Base-by-base conservation (phyloP, 2,888 invertebrate genomes). In the Aphidius colemani region DNA sequence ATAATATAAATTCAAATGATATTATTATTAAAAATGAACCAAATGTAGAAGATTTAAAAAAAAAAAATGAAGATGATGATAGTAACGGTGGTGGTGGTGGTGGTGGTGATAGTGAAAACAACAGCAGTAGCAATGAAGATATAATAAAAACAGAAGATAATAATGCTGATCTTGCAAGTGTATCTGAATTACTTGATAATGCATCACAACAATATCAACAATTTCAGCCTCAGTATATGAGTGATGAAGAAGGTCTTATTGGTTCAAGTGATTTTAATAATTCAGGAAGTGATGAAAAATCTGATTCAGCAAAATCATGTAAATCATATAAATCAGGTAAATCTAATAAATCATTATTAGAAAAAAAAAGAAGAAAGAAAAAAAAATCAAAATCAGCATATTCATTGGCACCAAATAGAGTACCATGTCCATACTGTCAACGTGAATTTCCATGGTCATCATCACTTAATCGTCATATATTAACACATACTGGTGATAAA, bases 401-500 rank as follows among this genome's bases (percentile, higher is more conserved):
- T 82, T 96, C 96, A 57, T 87, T 95, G 76, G 96, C 96, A 0
- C 96, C 97, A 0, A 96, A 97, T 81, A 88, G 96, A 39, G 95
- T 97, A 1, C 90, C 91, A 56, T 98, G 98, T 75, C 95, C 95
- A 0, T 96, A 94, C 77, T 98, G 98, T 82, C 90, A 92, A 73
- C 88, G 97, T 49, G 94, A 95, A 79, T 98, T 98, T 83, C 97
- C 98, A 0, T 98, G 98, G 98, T 93, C 94, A 0, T 96, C 96
- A 41, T 97, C 96, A 0, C 85, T 98, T 40, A 89, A 96, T n/a
- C 88, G 98, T 8, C 98, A 98, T 81, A 93, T 98, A 46, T 84
- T 95, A 7, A 98, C 98, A 0, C 98, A 98, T 81, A 98, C 97
- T 0, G 96, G 93, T 2, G 96, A 97, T 79, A 98, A 98, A 78